phyloP scores from a whole-genome alignment of 2,113 vertebrate species.

The Myanophis thanlyinensis region DNA sequence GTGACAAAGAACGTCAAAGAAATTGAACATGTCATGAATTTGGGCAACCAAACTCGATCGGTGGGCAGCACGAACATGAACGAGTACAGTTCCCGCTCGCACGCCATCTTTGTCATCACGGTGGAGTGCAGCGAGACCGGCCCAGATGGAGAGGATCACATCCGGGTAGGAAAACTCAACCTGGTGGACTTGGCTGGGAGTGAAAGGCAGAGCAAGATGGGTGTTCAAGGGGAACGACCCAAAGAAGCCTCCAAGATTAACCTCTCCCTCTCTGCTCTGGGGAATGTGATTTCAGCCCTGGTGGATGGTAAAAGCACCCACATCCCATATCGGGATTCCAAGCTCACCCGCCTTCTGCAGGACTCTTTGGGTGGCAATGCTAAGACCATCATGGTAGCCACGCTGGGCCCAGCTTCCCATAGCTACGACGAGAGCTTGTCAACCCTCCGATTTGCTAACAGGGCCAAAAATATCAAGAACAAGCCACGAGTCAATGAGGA shows the following conservation, averaged over 20 bases:
- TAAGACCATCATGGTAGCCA: constrained; percentile 96
- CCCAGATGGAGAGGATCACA: constrained; percentile 88
- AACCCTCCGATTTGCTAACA: constrained; percentile 90
- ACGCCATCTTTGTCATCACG: constrained; percentile 91
- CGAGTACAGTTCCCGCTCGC: constrained; percentile 91
- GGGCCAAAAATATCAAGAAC: constrained; percentile 98
- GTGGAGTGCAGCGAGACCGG: constrained; percentile 91
- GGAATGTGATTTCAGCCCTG: constrained; percentile 95
- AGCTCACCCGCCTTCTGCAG: constrained; percentile 93
- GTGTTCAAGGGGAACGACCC: constrained; percentile 80
- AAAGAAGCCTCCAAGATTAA: constrained; percentile 97
- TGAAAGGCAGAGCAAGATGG: constrained; percentile 89
- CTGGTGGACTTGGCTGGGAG: constrained; percentile 96
- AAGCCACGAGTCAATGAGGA: constrained; percentile 95
- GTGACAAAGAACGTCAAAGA: constrained; percentile 95
- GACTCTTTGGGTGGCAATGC: constrained; percentile 95
- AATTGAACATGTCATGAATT: constrained; percentile 94
- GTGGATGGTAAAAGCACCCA: constrained; percentile 90
- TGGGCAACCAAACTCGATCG: constrained; percentile 88
- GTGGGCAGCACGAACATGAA: constrained; percentile 97
- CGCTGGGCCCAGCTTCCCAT: constrained; percentile 86
- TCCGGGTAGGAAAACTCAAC: constrained; percentile 95
- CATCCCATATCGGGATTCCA: constrained; percentile 95
- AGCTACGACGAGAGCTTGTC: constrained; percentile 89
- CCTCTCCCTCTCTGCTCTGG: constrained; percentile 91